Conservation (phyloP, 2,888 invertebrate genomes). For the Caenorhabditis sp. region DNA sequence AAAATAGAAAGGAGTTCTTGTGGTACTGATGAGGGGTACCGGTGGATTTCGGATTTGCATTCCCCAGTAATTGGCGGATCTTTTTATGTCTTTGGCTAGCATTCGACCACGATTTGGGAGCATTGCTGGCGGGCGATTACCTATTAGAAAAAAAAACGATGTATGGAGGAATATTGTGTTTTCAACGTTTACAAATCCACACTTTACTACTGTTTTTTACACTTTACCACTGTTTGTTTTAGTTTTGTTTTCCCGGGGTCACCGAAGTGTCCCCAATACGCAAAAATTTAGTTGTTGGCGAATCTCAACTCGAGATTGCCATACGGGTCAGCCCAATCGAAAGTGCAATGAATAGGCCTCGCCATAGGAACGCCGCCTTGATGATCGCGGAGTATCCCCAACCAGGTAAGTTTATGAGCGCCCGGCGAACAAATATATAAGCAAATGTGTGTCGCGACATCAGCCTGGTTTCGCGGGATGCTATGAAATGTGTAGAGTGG, state of each 20-base stretch:
- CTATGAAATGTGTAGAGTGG: not conserved
- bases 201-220: no score
- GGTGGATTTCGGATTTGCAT: conserved; percentile 71
- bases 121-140: conserved; percentile 72
- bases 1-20: not conserved
- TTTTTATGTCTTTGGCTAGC: conserved; percentile 71
- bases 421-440: not conserved
- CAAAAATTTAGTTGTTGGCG: conserved; percentile 1
- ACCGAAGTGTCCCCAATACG: not conserved
- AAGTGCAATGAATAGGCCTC: conserved; percentile 1
- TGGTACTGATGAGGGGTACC: not conserved
- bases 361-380: conserved; percentile 1
- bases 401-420: not conserved
- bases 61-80: conserved; percentile 70
- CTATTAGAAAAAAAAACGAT: no score
- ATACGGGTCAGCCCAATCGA: not conserved
- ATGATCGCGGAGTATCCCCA: not conserved
- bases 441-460: not conserved
- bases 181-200: no score
- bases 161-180: no score
- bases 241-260: not conserved
- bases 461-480: not conserved
- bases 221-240: no score
- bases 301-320: not conserved
- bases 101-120: conserved; percentile 72